These are phyloP conservation scores for Drosophila athabasca DNA, from an alignment of 1,140 invertebrate genomes.

Conservation along the genomic window DNA sequence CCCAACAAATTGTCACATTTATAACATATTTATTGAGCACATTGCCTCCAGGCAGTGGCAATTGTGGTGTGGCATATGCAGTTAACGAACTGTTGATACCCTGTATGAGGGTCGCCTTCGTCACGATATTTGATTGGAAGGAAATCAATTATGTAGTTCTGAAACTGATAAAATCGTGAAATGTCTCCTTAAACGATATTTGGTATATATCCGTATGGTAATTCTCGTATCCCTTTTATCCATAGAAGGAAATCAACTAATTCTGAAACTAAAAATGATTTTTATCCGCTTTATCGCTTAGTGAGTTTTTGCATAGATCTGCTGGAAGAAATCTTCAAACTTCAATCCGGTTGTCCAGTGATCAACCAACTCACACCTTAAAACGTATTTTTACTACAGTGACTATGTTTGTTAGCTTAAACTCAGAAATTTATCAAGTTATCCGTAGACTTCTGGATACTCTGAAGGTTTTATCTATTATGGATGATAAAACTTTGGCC, in stretches of 20 bases:
- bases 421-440: neutral
- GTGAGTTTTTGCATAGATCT: no score
- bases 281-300: no score
- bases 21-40: slow-evolving; percentile 72
- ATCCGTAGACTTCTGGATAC: neutral
- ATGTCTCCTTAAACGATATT: no score
- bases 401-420: neutral
- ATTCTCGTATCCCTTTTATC: no score
- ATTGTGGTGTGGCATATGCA: neutral
- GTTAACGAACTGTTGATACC: slow-evolving; percentile 27
- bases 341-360: no score
- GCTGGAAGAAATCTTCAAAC: no score
- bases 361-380: slow-evolving; percentile 4
- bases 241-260: no score
- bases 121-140: neutral
- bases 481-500: no score
- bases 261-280: no score
- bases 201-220: no score
- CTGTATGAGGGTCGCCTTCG: slow-evolving; percentile 1
- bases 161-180: no score
- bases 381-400: neutral
- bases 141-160: slow-evolving; percentile 4
- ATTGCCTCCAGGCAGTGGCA: slow-evolving; percentile 30
- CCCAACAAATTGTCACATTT: slow-evolving; percentile 69
- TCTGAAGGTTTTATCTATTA: neutral